phyloP scores from a whole-genome alignment of 1,140 invertebrate species.

The Apocrypta bakeri region DNA sequence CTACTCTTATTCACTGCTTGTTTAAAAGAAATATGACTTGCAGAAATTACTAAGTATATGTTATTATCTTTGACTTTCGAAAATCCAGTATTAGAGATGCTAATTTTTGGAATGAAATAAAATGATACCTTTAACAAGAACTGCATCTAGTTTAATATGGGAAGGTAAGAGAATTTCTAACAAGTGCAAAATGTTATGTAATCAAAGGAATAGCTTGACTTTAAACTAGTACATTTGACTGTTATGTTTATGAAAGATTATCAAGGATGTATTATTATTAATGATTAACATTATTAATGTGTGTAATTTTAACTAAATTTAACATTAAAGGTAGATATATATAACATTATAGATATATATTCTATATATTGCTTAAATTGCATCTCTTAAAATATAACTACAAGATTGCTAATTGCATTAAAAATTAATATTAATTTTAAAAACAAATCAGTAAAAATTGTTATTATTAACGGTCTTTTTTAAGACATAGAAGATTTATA shows the following conservation, averaged over 20 bases:
- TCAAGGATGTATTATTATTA: too few relatives aligned
- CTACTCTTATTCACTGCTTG: background rate
- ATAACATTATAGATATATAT: too few relatives aligned
- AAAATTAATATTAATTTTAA: too few relatives aligned
- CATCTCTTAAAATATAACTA: background rate
- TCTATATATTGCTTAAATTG: background rate
- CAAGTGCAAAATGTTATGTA: background rate
- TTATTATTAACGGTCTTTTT: background rate
- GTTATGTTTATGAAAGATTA: background rate
- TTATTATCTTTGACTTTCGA: too few relatives aligned
- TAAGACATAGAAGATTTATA: too few relatives aligned
- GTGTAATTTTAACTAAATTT: too few relatives aligned
- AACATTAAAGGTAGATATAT: too few relatives aligned
- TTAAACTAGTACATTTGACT: background rate
- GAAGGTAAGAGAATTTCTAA: background rate
- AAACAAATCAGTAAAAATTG: too few relatives aligned
- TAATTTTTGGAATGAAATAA: background rate
- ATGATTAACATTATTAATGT: too few relatives aligned
- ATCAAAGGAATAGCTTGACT: background rate
- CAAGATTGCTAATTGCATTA: background rate
- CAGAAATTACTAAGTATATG: background rate
- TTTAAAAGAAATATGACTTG: slow-evolving; percentile 42
- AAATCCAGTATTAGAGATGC: background rate
- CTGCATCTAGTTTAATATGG: background rate
- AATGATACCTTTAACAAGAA: background rate